Evolutionary conservation across 2,797 vertebrate species (phyloP), one percentile per base, ranked within the genome.

Genomic region (Sciurus carolinensis): DNA sequence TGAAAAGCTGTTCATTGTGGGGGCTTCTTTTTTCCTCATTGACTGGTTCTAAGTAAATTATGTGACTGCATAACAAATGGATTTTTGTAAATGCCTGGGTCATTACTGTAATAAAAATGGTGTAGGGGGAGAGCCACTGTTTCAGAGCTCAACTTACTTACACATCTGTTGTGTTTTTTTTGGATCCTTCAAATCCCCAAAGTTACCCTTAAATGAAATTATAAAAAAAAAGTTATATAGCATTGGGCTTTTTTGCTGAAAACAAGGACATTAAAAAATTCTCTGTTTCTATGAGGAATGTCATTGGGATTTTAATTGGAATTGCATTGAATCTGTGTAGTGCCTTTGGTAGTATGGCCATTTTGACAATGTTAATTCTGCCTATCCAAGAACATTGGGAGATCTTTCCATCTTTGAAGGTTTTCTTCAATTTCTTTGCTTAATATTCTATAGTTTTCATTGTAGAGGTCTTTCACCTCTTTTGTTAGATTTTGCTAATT

Each of bases 121-220:
- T 62, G 12, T 30, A 20, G 14, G n/a, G 14, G 5, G 28, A 62
- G n/a, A 90, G 22, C 6, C 5, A 36, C 17, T 79, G 0, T 96
- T 33, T 88, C 77, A 77, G 71, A 92, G 39, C 24, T 91, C 4
- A 1, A 17, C 67, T 57, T 59, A 81, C 28, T 69, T 87, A 47
- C 3, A 87, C 1, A 18, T 90, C 30, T 47, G 33, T n/a, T 82
- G 5, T 42, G 33, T 90, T 81, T 81, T 69, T 95, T 75, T 88
- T 66, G 13, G 7, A 15, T 73, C 28, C 75, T 67, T 36, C 17
- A 62, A 90, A 75, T 87, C 72, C 22, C 28, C 15, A 7, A 81
- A 44, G 13, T 47, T 57, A 50, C 20, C 22, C 14, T 59, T 69
- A 89, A 91, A 87, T 94, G 8, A 88, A 96, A 84, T 80, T 86